Evolutionary conservation across 2,888 invertebrate species (phyloP), one percentile per base, ranked within the genome.

Genomic region (Euproctis similis): DNA sequence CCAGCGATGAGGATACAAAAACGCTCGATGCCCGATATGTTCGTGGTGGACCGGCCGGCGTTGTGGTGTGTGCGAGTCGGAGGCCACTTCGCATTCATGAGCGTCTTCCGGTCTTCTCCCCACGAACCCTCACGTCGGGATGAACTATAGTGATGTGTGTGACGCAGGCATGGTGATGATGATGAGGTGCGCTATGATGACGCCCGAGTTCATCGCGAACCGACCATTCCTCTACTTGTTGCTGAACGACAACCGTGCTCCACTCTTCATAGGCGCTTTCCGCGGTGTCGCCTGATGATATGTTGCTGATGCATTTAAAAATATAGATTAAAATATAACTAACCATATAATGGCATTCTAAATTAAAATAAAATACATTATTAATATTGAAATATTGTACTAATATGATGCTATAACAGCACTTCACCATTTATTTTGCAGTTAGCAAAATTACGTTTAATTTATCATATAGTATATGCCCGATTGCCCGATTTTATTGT

Each of bases 81-180:
- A 18, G 36, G 43, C 8, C 55, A 51, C 25, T 38, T 57, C 35
- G 41, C 43, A 27, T 38, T 60, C 26, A 28, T 56, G 33, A 67
- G 68, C 19, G 24, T 39, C 31, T 63, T 47, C 53, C 51, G 39
- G 26, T 64, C 66, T 12, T 5, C 40, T 12, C 19, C 26, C 12
- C 7, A 14, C 13, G 11, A 31, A 12, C 11, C 27, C 28, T 4
- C 41, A 20, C 27, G 31, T 20, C 63, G 52, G 30, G 63, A 65
- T 40, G 77, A 77, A 33, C 63, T 80, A 33, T 75, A 69, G 46
- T 41, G 36, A 11, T 43, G 37, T 52, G 28, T 49, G 39, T 55
- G 54, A 59, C 57, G 53, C 74, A 78, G 80, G 74, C 61, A 69
- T 78, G 75, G 74, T 75, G 69, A 8, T 78, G 46, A 75, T 75